Base-by-base conservation (phyloP, 2,888 invertebrate genomes). In the Ferrisia virgata region DNA sequence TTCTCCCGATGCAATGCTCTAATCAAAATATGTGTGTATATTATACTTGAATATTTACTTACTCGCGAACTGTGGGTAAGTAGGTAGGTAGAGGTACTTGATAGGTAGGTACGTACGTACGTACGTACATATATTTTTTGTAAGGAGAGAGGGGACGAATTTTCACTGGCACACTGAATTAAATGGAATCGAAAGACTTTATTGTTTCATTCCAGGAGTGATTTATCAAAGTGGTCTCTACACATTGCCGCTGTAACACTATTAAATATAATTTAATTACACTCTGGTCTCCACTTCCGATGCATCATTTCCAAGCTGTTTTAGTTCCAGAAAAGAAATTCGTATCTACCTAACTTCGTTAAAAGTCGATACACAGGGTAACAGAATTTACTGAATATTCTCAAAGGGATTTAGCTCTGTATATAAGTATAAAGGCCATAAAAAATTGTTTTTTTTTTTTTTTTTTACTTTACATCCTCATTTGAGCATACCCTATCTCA, bases 241-340 rank as follows among this genome's bases (percentile, higher is more conserved):
- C 36, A 53, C 22, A 36, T 33, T 76, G 13, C 72, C 18, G 72
- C 36, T 36, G 1, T 76, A 76, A 76, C 18, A 76, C 8, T 36
- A 76, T 76, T 36, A 76, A 76, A 76, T 22, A 76, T 76, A 76
- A 76, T 76, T 28, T 76, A 76, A 76, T 76, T 76, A 36, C 72
- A 36, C 8, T 76, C 28, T 36, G 18, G n/a, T 76, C 72, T 33
- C 36, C 18, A 18, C 72, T 36, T 76, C 18, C 36, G 72, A 76
- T 18, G 72, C 11, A 76, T 36, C 72, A 76, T 76, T 72, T 72
- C 36, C 72, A 36, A 76, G 72, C 72, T 33, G 36, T 76, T 76
- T 76, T 22, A 76, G 18, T 76, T 76, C 36, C 11, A 31, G 72
- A 76, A 76, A 76, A 76, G 72, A 76, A 76, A 76, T 76, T 33